A percentile compares a stretch with the other conserved stretches of the same genome.
Conservation (phyloP, 2,888 invertebrate species). For the Scaptomyza polygonia region DNA sequence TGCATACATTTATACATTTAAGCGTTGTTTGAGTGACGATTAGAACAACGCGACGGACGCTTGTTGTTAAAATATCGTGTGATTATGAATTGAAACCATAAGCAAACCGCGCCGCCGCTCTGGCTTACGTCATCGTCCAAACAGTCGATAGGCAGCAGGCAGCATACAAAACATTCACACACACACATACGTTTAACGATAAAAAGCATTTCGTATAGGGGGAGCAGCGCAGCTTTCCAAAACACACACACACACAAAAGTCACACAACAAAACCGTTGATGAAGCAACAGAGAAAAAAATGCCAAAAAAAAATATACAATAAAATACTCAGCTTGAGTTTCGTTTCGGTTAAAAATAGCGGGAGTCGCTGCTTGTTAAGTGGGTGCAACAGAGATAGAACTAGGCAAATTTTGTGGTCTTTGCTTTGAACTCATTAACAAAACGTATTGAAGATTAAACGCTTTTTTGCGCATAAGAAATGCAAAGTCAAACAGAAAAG, state of each 20-base stretch:
- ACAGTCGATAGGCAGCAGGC: constrained; percentile 49
- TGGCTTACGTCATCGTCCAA: constrained; percentile 73
- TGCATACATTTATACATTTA: background rate
- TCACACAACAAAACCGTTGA: constrained; percentile 69
- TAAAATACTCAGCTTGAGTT: constrained; percentile 60
- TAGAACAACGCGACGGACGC: constrained; percentile 44
- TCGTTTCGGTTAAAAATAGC: constrained; percentile 69
- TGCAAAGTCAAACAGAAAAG: constrained; percentile 53
- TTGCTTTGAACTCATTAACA: constrained; percentile 72
- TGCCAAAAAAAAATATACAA: constrained; percentile 29
- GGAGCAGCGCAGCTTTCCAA: constrained; percentile 73
- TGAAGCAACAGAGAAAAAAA: constrained; percentile 57
- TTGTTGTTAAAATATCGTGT: constrained; percentile 69
- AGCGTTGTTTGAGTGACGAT: constrained; percentile 33
- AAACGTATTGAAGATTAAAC: constrained; percentile 72
- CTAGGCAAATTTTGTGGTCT: constrained; percentile 42
- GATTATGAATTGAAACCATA: constrained; percentile 77
- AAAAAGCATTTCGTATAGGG: constrained; percentile 72
- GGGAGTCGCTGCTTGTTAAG: constrained; percentile 55
- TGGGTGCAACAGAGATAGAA: constrained; percentile 39
- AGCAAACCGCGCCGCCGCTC: constrained; percentile 46
- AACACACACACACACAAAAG: constrained; percentile 59
- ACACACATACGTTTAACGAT: constrained; percentile 47
- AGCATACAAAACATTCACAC: constrained; percentile 55
- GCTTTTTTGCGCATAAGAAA: constrained; percentile 58